Conservation (phyloP, 2,888 invertebrate genomes). For the Meandrusa payeni region DNA sequence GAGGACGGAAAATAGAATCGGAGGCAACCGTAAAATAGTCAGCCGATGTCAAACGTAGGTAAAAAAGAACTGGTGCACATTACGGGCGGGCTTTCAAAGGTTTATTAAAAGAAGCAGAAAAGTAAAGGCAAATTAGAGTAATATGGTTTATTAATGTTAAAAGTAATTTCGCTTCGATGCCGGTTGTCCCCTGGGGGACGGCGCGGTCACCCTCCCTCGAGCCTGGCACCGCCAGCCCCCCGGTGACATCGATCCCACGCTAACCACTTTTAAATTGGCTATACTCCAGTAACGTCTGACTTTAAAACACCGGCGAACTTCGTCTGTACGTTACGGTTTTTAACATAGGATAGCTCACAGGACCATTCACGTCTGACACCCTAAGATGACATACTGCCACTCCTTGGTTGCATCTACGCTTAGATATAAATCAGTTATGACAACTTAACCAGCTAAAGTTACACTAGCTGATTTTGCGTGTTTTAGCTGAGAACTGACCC, state of each 20-base stretch:
- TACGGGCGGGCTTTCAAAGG: constrained; percentile 65
- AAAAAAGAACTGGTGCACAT: constrained; percentile 77
- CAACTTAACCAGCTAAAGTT: no score
- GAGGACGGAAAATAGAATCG: constrained; percentile 34
- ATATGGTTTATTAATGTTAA: constrained; percentile 77
- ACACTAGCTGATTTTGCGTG: no score
- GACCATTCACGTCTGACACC: no score
- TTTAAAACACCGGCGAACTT: no score
- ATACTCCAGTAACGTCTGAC: constrained; percentile 12
- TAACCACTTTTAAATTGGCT: constrained; percentile 27
- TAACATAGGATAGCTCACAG: no score
- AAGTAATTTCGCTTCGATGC: constrained; percentile 70
- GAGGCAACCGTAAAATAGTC: constrained; percentile 51
- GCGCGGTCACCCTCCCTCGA: constrained; percentile 54
- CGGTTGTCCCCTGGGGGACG: constrained; percentile 43
- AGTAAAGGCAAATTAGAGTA: constrained; percentile 76
- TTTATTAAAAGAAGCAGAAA: constrained; percentile 75
- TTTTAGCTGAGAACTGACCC: no score
- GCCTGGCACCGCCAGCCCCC: constrained; percentile 46
- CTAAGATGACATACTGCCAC: no score
- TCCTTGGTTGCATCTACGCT: no score
- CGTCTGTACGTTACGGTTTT: no score
- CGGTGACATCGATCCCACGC: constrained; percentile 35
- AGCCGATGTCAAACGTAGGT: constrained; percentile 64
- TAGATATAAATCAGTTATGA: no score